Evolutionary conservation across 92 coral and sea anemone genomes (phyloP), one percentile per base, ranked within the genome.

Genomic region (Epizoanthus stellaris): DNA sequence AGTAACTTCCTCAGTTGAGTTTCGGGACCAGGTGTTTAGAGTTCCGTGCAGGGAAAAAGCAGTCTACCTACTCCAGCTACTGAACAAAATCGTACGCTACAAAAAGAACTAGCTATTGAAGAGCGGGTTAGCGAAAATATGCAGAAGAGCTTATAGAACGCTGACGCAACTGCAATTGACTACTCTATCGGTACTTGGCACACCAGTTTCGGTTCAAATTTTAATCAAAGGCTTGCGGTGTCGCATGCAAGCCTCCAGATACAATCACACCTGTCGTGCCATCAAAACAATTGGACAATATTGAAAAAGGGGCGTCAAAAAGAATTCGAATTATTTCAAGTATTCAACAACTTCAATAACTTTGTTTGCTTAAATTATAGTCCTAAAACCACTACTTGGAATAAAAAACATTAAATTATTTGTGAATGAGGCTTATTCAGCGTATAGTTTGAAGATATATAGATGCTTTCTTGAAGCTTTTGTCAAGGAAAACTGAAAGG

Each of bases 261-360:
- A 34, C 5, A 8, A 2, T 65, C 39, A 13, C 16, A 34, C 71
- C 45, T 67, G 45, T 67, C 40, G n/a, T 67, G 45, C 23, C 43
- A 67, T 10, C 82, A 75, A 20, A 30, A 17, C 53, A 36, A 64
- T 40, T 2, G 69, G 69, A 15, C 25, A 19, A 63, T 21, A 63
- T 79, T 79, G 19, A 63, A 42, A 36, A 42, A 39, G 59, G 71
- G 45, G 60, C 72, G 67, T 42, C 42, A 4, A 43, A 79, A 73
- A 76, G 56, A 20, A 79, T 79, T 79, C 72, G 16, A 45, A 64
- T 12, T 58, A 79, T 79, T 61, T 39, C 0, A 63, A 63, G 59
- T 79, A 79, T 63, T 21, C 23, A 17, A 62, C 36, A 63, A 63
- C 17, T 47, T 79, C 38, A 68, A n/a, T 21, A 40, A 63, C 45